phyloP scores from a whole-genome alignment of 1,140 invertebrate genomes.

The Geopemphigus sp. region DNA sequence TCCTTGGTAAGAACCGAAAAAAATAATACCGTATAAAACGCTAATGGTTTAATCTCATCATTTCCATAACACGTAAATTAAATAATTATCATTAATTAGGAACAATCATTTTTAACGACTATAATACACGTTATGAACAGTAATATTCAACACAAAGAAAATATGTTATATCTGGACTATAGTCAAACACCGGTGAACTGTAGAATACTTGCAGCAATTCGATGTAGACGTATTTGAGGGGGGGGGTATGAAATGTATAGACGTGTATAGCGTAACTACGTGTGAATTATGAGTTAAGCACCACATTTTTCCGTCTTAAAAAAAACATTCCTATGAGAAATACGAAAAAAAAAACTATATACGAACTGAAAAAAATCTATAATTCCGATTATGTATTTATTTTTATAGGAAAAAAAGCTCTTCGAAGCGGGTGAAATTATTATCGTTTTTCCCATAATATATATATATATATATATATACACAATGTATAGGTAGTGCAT shows the following conservation, averaged over 20 bases:
- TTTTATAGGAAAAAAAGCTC: too few relatives aligned
- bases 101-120: constrained; percentile 20
- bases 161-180: not conserved
- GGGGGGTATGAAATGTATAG: too few relatives aligned
- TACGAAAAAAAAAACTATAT: not conserved
- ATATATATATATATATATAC: too few relatives aligned
- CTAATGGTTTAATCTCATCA: not conserved
- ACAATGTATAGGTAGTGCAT: too few relatives aligned
- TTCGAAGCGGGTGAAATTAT: not conserved
- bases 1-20: not conserved
- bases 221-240: too few relatives aligned
- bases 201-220: not conserved
- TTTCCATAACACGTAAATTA: constrained; percentile 19
- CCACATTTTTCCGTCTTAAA: too few relatives aligned
- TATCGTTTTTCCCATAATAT: not conserved
- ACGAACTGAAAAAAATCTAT: not conserved
- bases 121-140: not conserved
- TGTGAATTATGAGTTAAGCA: too few relatives aligned
- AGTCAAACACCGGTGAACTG: not conserved
- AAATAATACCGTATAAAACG: not conserved
- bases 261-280: too few relatives aligned
- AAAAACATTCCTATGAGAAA: not conserved
- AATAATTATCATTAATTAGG: constrained; percentile 26
- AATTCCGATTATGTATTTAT: not conserved
- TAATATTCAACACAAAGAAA: constrained; percentile 16